phyloP scores from a whole-genome alignment of 2,113 vertebrate species.

The Periophthalmus modestus region DNA sequence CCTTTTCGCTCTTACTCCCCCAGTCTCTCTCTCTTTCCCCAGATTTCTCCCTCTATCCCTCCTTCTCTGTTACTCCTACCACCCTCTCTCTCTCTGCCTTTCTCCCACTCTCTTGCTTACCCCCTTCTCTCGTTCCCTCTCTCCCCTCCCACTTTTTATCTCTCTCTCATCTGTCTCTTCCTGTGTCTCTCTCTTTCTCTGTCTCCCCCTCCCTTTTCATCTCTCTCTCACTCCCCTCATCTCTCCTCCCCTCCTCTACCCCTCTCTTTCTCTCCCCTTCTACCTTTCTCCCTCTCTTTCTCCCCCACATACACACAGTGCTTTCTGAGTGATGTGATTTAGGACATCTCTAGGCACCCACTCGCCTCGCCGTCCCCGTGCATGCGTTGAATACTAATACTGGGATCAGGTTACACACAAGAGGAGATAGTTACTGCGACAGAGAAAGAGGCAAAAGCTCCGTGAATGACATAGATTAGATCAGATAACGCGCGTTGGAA shows the following conservation, averaged over 20 bases:
- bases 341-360: conserved; percentile 76
- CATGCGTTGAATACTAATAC: conserved; percentile 78
- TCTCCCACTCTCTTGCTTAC: too few species aligned
- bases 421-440: conserved; percentile 40
- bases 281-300: too few species aligned
- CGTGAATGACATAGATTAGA: conserved; percentile 55
- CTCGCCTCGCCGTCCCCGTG: conserved; percentile 72
- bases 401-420: conserved; percentile 70
- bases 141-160: too few species aligned
- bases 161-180: too few species aligned
- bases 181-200: too few species aligned
- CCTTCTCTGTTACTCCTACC: too few species aligned
- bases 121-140: background rate
- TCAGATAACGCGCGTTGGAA: conserved; percentile 58
- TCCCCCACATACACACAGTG: conserved; percentile 20
- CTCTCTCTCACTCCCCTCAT: too few species aligned
- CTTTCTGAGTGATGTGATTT: conserved; percentile 77
- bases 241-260: background rate
- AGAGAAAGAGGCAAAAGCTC: conserved; percentile 42
- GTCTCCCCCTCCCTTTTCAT: too few species aligned
- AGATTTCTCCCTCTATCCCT: too few species aligned
- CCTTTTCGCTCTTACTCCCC: background rate
- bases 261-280: background rate
- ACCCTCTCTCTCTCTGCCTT: too few species aligned
- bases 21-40: too few species aligned